These are phyloP conservation scores for Heliornis fulica DNA, from an alignment of 2,113 vertebrate species.

Conservation along the genomic window DNA sequence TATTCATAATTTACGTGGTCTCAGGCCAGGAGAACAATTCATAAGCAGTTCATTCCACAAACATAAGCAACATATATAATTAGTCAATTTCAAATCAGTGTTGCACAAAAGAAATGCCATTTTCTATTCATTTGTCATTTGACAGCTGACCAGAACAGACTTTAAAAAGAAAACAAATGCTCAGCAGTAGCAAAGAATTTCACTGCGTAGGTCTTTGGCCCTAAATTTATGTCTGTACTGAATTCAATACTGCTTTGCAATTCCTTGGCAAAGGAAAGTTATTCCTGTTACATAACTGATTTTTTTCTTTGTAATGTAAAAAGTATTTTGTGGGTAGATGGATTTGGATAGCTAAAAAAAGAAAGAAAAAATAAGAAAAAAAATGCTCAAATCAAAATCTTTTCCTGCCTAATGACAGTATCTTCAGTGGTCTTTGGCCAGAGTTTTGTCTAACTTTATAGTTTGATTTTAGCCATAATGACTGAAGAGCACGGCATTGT, in stretches of 20 bases:
- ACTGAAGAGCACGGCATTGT: slow-evolving; percentile 47
- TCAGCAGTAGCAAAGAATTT: slow-evolving; percentile 22
- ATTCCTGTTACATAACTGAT: slow-evolving; percentile 41
- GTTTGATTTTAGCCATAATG: slow-evolving; percentile 42
- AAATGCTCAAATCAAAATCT: neutral
- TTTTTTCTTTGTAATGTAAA: slow-evolving; percentile 55
- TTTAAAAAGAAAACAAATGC: slow-evolving; percentile 12
- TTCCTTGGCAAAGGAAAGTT: slow-evolving; percentile 20
- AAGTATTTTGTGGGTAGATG: slow-evolving; percentile 56
- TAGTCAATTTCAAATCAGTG: neutral
- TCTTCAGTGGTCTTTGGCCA: neutral
- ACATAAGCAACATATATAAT: neutral
- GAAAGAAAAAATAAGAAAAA: neutral
- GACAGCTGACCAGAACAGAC: neutral
- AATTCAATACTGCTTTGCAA: slow-evolving; percentile 21
- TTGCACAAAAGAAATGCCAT: neutral
- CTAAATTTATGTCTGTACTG: neutral
- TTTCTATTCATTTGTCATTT: slow-evolving; percentile 7
- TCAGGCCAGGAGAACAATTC: neutral
- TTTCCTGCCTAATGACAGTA: neutral
- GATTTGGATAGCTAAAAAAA: neutral
- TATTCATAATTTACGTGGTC: neutral
- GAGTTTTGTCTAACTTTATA: slow-evolving; percentile 8
- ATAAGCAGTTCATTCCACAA: neutral
- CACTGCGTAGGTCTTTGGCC: slow-evolving; percentile 22